phyloP scores from a whole-genome alignment of 1,140 invertebrate species.

The Cyclargus thomasi region DNA sequence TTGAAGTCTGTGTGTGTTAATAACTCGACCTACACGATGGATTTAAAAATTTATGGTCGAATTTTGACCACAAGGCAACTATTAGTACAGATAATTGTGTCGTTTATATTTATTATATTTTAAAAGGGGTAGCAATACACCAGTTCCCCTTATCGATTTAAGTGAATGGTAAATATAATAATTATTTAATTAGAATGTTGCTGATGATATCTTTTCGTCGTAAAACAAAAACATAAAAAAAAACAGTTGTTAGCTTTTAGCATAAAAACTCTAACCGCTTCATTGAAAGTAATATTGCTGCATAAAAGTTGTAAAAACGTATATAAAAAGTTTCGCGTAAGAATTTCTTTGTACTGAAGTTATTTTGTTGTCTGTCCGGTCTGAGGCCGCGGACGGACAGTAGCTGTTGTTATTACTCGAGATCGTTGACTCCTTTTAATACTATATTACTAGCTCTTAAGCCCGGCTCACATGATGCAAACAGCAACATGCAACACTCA shows the following conservation, averaged over 20 bases:
- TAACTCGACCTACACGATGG: too few relatives aligned
- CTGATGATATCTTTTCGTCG: background rate
- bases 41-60: too few relatives aligned
- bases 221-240: background rate
- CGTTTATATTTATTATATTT: too few relatives aligned
- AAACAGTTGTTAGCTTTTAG: constrained; percentile 6
- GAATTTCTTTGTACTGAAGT: constrained; percentile 13
- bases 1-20: too few relatives aligned
- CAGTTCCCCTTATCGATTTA: too few relatives aligned
- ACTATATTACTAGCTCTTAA: constrained; percentile 41
- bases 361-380: constrained; percentile 25
- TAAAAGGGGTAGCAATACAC: too few relatives aligned
- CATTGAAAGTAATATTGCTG: constrained; percentile 7
- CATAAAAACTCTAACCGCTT: background rate
- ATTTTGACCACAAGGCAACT: too few relatives aligned
- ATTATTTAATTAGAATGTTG: background rate
- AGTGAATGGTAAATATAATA: background rate
- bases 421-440: constrained; percentile 61
- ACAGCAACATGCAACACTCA: too few relatives aligned
- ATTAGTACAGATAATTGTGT: too few relatives aligned
- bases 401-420: constrained; percentile 54
- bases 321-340: background rate
- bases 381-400: constrained; percentile 34
- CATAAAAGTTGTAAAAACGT: background rate
- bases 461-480: constrained; percentile 34